Base-by-base conservation (phyloP, 2,888 invertebrate genomes). In the Deroplatys truncata region DNA sequence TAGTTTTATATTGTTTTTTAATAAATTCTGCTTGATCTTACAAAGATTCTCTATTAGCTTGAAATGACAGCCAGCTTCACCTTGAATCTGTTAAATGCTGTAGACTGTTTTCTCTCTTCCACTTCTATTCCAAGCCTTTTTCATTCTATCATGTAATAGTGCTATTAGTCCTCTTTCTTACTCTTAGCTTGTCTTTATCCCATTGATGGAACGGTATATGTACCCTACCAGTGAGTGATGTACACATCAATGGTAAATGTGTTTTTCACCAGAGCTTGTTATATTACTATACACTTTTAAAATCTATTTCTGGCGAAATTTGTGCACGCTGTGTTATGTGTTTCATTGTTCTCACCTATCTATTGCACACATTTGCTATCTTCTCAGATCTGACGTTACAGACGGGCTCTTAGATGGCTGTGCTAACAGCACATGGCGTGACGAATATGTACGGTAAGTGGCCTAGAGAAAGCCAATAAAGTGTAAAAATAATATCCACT, bases 361-460 rank as follows among this genome's bases (percentile, higher is more conserved):
- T 89, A 84, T 90, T 84, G 90, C 90, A 89, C 89, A 87, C 90
- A 88, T 90, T 91, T 90, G 90, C 90, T 90, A 84, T 91, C 90
- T 91, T 89, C 90, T 90, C 90, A 91, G 91, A 91, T 91, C 31
- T 90, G 91, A 91, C 89, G 90, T 90, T 89, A 88, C 89, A 90
- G 89, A 89, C 72, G 88, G 89, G 56, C 88, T 84, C 29, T 88
- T 84, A 88, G 90, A 86, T 56, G 89, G 87, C 87, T 88, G 86
- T 89, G 88, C 87, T 85, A 93, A 93, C 93, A 94, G 95, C 92
- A 95, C 95, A 93, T 96, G 96, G 95, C 95, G 95, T 93, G 94
- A 94, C 93, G 95, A 96, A 94, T 95, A 95, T 93, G 94, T 94
- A 93, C 95, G 95, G 96, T 96, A 95, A 95, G 96, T 94, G 93